A percentile compares a stretch with the other conserved stretches of the same genome.
These are phyloP conservation scores for Pedicia rivosa DNA, from an alignment of 2,888 invertebrate species.

Conservation along the genomic window DNA sequence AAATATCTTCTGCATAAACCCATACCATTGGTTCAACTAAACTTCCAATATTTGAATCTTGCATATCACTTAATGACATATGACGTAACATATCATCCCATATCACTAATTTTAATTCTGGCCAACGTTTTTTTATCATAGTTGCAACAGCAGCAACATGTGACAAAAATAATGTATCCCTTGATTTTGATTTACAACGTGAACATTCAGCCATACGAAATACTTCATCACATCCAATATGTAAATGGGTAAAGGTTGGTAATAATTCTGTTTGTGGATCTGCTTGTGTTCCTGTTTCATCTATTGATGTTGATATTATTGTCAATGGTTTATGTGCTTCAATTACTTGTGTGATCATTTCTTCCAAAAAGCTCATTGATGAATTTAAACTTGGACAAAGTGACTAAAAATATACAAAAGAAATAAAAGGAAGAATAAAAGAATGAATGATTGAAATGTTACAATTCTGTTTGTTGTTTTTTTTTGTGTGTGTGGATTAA, in stretches of 20 bases:
- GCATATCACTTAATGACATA: slow-evolving; percentile 39
- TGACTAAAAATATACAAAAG: no score
- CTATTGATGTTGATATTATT: not conserved
- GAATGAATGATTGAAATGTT: no score
- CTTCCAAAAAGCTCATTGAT: slow-evolving; percentile 42
- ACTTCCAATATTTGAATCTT: slow-evolving; percentile 42
- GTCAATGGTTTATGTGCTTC: slow-evolving; percentile 22
- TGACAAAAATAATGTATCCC: slow-evolving; percentile 41
- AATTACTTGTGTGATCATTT: slow-evolving; percentile 53
- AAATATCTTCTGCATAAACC: slow-evolving; percentile 61
- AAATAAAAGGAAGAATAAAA: no score
- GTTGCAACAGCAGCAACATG: slow-evolving; percentile 43
- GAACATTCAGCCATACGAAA: slow-evolving; percentile 52
- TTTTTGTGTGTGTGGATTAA: no score
- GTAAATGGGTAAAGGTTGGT: slow-evolving; percentile 35
- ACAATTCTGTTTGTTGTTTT: no score
- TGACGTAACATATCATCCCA: slow-evolving; percentile 72
- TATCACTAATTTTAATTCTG: slow-evolving; percentile 43
- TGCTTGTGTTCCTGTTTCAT: not conserved
- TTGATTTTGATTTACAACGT: slow-evolving; percentile 34
- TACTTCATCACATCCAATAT: slow-evolving; percentile 63
- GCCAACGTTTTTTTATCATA: slow-evolving; percentile 41
- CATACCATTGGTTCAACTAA: slow-evolving; percentile 68
- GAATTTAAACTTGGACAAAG: slow-evolving; percentile 50
- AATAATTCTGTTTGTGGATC: slow-evolving; percentile 9